phyloP scores from a whole-genome alignment of 2,113 vertebrate species.

The Ancistrus triradiatus region DNA sequence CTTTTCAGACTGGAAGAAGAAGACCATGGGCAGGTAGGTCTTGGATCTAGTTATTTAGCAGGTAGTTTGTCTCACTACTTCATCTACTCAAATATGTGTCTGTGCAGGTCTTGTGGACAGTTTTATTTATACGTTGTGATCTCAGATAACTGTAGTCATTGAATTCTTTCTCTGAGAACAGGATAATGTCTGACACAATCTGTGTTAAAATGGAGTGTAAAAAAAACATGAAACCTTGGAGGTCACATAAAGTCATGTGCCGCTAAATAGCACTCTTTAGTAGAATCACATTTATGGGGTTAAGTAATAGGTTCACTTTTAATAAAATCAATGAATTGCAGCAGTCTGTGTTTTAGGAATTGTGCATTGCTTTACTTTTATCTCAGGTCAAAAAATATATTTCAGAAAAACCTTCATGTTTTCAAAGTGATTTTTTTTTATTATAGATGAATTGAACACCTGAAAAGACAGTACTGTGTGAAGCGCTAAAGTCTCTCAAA shows the following conservation, averaged over 20 bases:
- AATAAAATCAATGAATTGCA: too few species aligned
- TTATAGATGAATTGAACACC: too few species aligned
- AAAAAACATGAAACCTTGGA: constrained; percentile 3
- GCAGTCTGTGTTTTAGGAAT: too few species aligned
- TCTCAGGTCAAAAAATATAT: too few species aligned
- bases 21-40: constrained; percentile 88
- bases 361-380: too few species aligned
- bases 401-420: too few species aligned
- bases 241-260: background rate
- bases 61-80: background rate
- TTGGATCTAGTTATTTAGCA: background rate
- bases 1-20: constrained; percentile 92
- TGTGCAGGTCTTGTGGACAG: background rate
- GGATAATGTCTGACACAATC: constrained; percentile 15
- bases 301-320: background rate
- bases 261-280: background rate
- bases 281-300: too few species aligned
- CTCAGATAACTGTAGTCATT: too few species aligned
- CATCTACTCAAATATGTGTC: background rate
- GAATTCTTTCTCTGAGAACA: background rate
- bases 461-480: too few species aligned
- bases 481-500: too few species aligned
- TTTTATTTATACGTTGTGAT: too few species aligned
- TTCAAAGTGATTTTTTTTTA: too few species aligned
- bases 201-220: constrained; percentile 21